Evolutionary conservation across 2,888 invertebrate species (phyloP).

Genomic region (Dysmachus trigonus): DNA sequence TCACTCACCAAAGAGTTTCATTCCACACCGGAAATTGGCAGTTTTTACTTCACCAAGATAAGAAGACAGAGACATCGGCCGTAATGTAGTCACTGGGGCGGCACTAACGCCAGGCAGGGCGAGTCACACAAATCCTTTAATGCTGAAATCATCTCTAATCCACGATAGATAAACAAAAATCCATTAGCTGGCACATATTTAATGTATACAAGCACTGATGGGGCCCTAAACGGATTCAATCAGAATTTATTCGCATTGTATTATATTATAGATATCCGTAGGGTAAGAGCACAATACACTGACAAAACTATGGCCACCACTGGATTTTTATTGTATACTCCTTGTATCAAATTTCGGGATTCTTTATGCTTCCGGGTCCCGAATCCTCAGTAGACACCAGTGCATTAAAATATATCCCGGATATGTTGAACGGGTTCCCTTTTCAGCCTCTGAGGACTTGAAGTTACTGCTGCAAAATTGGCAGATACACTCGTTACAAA

Average conservation of each 20-base stretch:
- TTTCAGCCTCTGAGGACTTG: background rate
- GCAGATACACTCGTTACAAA: background rate
- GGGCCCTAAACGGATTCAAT: background rate
- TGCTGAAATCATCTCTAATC: slow-evolving; percentile 53
- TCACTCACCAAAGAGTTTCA: slow-evolving; percentile 13
- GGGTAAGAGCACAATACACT: background rate
- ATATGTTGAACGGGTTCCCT: background rate
- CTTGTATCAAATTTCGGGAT: background rate
- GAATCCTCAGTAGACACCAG: background rate
- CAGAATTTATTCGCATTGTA: slow-evolving; percentile 13
- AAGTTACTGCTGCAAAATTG: background rate
- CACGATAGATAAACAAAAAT: slow-evolving; percentile 54
- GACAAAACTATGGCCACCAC: background rate
- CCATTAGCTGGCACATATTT: slow-evolving; percentile 51
- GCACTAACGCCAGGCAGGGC: slow-evolving; percentile 45
- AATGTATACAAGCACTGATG: slow-evolving; percentile 31
- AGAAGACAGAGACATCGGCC: slow-evolving; percentile 30
- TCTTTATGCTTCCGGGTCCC: background rate
- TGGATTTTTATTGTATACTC: background rate
- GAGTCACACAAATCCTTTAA: slow-evolving; percentile 53
- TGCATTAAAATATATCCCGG: background rate
- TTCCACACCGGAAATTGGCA: background rate
- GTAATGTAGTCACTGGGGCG: slow-evolving; percentile 49
- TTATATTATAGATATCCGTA: slow-evolving; percentile 3
- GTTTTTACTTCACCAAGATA: background rate